Base-by-base conservation (phyloP, 1,140 invertebrate genomes). In the Camponotus floridanus region DNA sequence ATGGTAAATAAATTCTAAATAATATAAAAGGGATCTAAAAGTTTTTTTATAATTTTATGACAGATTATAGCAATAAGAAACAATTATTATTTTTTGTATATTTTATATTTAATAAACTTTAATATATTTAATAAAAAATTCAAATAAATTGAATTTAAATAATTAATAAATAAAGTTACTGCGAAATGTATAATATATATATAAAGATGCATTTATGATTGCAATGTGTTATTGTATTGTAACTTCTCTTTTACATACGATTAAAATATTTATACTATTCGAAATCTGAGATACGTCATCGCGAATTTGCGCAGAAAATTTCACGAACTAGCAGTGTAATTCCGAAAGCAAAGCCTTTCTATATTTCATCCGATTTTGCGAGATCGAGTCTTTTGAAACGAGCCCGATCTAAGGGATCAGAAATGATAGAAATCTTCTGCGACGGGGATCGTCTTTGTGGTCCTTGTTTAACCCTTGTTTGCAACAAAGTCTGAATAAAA, bases 401-500 rank as follows among this genome's bases (percentile, higher is more conserved):
- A 39, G 6, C 21, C 36, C 36, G 26, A 76, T 45, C 31, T 42
- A 21, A 39, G 42, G 2, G 3, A 78, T 51, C 33, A n/a, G 42
- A 39, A 13, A 59, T 26, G 15, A 21, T 31, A 42, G n/a, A n/a
- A n/a, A 70, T 59, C 33, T 79, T 42, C 61, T 62, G 18, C 42
- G 61, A 64, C 4, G 45, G 39, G 61, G 26, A 61, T 57, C 51
- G 36, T 70, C 9, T n/a, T n/a, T n/a, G n/a, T 57, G 36, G 36
- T 70, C 11, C 65, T 80, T 42, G n/a, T n/a, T 80, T 55, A 57
- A 45, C 15, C 45, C 48, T 70, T 36, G 42, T 90, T 87, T 74
- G 83, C 64, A 64, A 71, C 26, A 61, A 90, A 90, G 89, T 90
- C 86, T 90, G 88, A 89, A 76, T 62, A 45, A 76, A 59, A 48